Percentiles rank a stretch among this genome's conserved stretches.
Evolutionary conservation across 1,140 invertebrate species (phyloP).

Genomic region (Orussus abietinus): DNA sequence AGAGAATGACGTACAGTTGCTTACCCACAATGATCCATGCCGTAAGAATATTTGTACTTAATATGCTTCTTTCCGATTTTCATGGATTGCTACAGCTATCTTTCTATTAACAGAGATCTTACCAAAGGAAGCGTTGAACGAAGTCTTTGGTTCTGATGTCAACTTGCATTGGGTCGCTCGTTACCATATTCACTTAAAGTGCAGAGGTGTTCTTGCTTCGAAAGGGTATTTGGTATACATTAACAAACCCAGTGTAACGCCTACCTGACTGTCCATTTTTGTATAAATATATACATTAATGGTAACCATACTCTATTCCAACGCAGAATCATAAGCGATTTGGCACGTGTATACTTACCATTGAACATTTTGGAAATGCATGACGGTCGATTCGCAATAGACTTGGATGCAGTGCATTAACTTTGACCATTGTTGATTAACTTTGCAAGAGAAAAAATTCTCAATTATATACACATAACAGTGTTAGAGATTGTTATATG

Average conservation of each 20-base stretch:
- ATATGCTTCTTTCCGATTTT: not conserved
- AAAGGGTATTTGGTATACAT: constrained; percentile 73
- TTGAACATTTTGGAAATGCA: too few species aligned
- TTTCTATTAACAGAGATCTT: constrained; percentile 59
- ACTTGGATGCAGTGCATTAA: too few species aligned
- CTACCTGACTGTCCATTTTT: constrained; percentile 9
- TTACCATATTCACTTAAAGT: constrained; percentile 85
- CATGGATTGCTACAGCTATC: constrained; percentile 4
- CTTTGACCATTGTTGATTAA: too few species aligned
- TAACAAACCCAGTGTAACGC: constrained; percentile 20
- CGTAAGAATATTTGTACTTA: constrained; percentile 55
- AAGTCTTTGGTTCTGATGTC: constrained; percentile 51
- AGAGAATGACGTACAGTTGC: constrained; percentile 84
- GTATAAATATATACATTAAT: too few species aligned
- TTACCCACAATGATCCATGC: constrained; percentile 92
- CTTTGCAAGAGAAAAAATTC: too few species aligned
- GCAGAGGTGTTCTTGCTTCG: constrained; percentile 80
- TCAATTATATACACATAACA: too few species aligned
- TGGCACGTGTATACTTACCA: too few species aligned
- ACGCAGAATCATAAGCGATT: too few species aligned
- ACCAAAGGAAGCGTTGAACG: constrained; percentile 49
- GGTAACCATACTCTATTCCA: too few species aligned
- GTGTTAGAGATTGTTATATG: too few species aligned
- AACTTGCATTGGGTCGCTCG: constrained; percentile 69
- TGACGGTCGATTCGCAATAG: too few species aligned